Evolutionary conservation across 2,888 invertebrate genomes (phyloP).

Genomic region (Candidula unifasciata): DNA sequence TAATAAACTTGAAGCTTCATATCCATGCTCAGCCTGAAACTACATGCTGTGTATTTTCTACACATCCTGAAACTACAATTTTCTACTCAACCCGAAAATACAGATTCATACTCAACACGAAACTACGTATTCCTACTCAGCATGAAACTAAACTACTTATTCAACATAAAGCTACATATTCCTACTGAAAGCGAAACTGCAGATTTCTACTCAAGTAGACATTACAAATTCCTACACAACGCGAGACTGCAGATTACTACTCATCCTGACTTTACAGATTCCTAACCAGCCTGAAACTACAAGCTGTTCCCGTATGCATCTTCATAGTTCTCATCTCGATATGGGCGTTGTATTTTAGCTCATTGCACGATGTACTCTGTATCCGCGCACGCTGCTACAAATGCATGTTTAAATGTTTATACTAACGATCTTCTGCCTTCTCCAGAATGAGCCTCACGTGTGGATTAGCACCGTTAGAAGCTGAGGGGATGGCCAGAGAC

Average conservation of each 20-base stretch:
- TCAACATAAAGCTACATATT: background rate
- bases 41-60: too few relatives aligned
- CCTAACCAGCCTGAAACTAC: too few relatives aligned
- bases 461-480: background rate
- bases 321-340: background rate
- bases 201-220: too few relatives aligned
- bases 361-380: background rate
- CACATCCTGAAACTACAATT: too few relatives aligned
- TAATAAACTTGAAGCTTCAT: too few relatives aligned
- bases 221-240: too few relatives aligned
- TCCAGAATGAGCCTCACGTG: background rate
- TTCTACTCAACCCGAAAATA: background rate
- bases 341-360: background rate
- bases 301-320: background rate
- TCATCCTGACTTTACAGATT: too few relatives aligned
- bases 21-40: too few relatives aligned
- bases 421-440: constrained; percentile 3
- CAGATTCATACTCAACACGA: too few relatives aligned
- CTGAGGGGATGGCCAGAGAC: background rate
- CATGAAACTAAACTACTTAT: too few relatives aligned
- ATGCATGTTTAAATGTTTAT: background rate
- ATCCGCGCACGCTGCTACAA: background rate
- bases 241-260: too few relatives aligned
- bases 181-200: background rate
- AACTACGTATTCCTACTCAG: too few relatives aligned